Percentiles rank a stretch among this genome's conserved stretches.
These are phyloP conservation scores for Solen grandis DNA, from an alignment of 1,140 invertebrate species.

Conservation along the genomic window DNA sequence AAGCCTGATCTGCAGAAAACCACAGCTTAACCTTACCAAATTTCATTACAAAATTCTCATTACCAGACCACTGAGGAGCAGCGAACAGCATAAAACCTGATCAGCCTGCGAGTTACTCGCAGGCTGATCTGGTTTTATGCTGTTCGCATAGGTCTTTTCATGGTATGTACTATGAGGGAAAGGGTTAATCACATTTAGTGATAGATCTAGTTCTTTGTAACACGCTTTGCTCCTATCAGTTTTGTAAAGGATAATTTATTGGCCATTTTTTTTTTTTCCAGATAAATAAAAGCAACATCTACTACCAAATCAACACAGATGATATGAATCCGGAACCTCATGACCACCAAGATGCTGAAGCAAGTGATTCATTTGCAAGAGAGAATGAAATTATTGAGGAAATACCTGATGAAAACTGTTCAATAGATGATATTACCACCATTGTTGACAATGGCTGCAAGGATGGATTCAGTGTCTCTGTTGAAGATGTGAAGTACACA, in stretches of 20 bases:
- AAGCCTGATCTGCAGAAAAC: too few species aligned
- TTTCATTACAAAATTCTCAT: too few species aligned
- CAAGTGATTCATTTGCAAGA: background rate
- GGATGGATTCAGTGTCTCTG: too few species aligned
- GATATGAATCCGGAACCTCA: background rate
- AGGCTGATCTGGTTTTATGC: too few species aligned
- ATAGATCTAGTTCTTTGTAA: background rate
- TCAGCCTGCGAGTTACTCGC: too few species aligned
- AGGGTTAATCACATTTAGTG: too few species aligned
- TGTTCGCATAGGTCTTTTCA: too few species aligned
- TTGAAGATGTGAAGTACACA: background rate
- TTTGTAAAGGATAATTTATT: background rate
- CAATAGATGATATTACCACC: background rate
- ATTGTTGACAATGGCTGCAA: background rate
- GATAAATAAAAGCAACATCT: constrained; percentile 8
- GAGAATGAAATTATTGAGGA: constrained; percentile 8
- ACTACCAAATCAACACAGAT: constrained; percentile 36
- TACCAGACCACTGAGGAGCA: too few species aligned
- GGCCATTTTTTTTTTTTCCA: background rate
- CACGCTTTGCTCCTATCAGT: background rate
- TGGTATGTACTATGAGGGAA: too few species aligned
- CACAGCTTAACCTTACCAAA: too few species aligned
- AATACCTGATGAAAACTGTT: constrained; percentile 12
- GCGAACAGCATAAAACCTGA: too few species aligned
- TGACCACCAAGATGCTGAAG: background rate